Conservation (phyloP, 1,140 invertebrate genomes). For the Drosophila seguyi region DNA sequence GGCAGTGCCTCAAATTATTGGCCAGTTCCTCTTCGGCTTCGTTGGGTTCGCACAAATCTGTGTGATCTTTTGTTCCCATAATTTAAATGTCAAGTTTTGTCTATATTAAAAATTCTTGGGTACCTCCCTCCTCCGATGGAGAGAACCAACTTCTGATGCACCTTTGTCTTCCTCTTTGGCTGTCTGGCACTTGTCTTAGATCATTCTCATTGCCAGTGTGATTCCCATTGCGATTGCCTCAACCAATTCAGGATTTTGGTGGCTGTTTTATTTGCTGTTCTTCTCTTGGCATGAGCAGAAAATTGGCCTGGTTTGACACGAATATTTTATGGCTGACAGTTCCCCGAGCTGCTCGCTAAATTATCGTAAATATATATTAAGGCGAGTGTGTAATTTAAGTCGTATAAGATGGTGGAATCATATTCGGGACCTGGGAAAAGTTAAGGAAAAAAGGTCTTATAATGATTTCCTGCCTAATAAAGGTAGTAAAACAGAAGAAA, state of each 20-base stretch:
- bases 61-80: conserved; percentile 73
- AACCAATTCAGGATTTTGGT: conserved; percentile 2
- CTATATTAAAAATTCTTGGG: conserved; percentile 75
- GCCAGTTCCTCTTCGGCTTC: conserved; percentile 22
- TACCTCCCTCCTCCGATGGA: conserved; percentile 12
- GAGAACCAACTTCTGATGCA: conserved; percentile 13
- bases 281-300: conserved; percentile 48
- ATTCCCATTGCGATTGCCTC: conserved; percentile 19
- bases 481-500: too few relatives aligned
- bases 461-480: not conserved
- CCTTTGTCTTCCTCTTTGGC: conserved; percentile 32
- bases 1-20: conserved; percentile 63
- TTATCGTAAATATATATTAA: conserved; percentile 45
- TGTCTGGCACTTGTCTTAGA: conserved; percentile 65
- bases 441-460: not conserved
- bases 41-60: conserved; percentile 37
- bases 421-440: not conserved
- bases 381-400: conserved; percentile 32
- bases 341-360: conserved; percentile 30
- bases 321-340: conserved; percentile 47
- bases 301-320: conserved; percentile 62
- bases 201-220: conserved; percentile 5
- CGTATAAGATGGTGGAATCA: conserved; percentile 8
- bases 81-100: conserved; percentile 81
- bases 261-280: conserved; percentile 7